A percentile compares a stretch with the other conserved stretches of the same genome.
phyloP scores from a whole-genome alignment of 2,888 invertebrate species.

The Hirtodrosophila duncani region DNA sequence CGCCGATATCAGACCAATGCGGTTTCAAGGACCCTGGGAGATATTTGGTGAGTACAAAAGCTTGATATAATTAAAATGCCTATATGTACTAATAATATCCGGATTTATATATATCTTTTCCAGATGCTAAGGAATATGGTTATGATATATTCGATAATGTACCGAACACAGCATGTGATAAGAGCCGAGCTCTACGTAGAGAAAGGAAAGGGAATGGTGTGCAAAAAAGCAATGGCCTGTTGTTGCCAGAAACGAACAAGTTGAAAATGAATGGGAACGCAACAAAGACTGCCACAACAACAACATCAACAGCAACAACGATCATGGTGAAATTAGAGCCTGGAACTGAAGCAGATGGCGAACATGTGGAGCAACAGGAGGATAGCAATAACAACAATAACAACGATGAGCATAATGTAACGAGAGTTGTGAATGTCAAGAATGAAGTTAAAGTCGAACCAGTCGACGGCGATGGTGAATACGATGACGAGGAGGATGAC shows the following conservation, averaged over 20 bases:
- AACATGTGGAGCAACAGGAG: slow-evolving; percentile 40
- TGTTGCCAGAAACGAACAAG: slow-evolving; percentile 25
- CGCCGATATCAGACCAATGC: slow-evolving; percentile 76
- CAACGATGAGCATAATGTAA: slow-evolving; percentile 48
- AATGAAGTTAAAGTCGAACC: slow-evolving; percentile 55
- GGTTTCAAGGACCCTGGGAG: slow-evolving; percentile 78
- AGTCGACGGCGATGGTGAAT: slow-evolving; percentile 17
- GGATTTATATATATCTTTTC: slow-evolving; percentile 32
- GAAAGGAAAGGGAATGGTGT: slow-evolving; percentile 34
- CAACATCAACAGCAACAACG: slow-evolving; percentile 13
- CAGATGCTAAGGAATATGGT: slow-evolving; percentile 79
- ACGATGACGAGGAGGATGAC: slow-evolving; percentile 32
- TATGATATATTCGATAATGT: slow-evolving; percentile 75
- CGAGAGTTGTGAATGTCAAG: slow-evolving; percentile 64
- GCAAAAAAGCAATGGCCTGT: slow-evolving; percentile 21
- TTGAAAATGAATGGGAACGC: slow-evolving; percentile 59
- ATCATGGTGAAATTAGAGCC: slow-evolving; percentile 51
- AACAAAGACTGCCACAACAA: slow-evolving; percentile 51
- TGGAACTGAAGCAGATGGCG: slow-evolving; percentile 46
- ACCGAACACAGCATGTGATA: slow-evolving; percentile 77
- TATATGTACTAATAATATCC: background rate
- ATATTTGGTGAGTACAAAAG: slow-evolving; percentile 72
- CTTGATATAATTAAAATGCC: background rate
- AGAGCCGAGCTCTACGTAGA: slow-evolving; percentile 75
- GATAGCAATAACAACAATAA: slow-evolving; percentile 46